Conservation (phyloP, 2,113 vertebrate genomes). For the Pardalotus punctatus region DNA sequence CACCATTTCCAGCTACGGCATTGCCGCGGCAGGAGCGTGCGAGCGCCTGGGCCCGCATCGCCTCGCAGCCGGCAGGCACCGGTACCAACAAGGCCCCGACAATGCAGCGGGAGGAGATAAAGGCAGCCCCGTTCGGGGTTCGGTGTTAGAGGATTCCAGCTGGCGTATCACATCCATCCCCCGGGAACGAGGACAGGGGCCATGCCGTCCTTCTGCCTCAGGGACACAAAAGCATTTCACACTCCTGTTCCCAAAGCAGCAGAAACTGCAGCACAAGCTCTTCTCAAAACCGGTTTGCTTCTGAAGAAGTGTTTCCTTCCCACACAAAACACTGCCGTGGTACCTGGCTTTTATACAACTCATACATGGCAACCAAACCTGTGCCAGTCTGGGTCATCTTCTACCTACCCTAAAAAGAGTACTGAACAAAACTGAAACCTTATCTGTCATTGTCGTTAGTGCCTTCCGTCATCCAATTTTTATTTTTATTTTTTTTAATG, state of each 20-base stretch:
- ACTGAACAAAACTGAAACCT: not conserved
- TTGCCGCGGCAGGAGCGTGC: not conserved
- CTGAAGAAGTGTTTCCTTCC: not conserved
- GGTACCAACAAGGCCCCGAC: not conserved
- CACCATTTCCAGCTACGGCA: not conserved
- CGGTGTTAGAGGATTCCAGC: not conserved
- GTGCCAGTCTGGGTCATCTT: not conserved
- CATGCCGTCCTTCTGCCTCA: not conserved
- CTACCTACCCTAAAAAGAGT: not conserved
- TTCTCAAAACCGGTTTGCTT: not conserved
- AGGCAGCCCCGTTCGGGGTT: no score
- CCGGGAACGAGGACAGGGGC: not conserved
- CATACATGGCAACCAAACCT: rapidly evolving
- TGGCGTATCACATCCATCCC: no score
- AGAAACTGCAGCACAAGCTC: not conserved
- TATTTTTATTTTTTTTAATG: not conserved
- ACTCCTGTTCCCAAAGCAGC: not conserved
- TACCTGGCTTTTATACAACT: not conserved
- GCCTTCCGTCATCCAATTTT: not conserved
- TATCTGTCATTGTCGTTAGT: rapidly evolving
- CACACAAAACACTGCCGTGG: not conserved
- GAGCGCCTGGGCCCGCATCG: not conserved
- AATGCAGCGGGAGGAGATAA: not conserved
- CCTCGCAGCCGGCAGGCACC: not conserved
- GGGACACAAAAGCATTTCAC: not conserved